Evolutionary conservation across 2,888 invertebrate genomes (phyloP), one percentile per base, ranked within the genome.

Genomic region (Tetramorium bicarinatum): DNA sequence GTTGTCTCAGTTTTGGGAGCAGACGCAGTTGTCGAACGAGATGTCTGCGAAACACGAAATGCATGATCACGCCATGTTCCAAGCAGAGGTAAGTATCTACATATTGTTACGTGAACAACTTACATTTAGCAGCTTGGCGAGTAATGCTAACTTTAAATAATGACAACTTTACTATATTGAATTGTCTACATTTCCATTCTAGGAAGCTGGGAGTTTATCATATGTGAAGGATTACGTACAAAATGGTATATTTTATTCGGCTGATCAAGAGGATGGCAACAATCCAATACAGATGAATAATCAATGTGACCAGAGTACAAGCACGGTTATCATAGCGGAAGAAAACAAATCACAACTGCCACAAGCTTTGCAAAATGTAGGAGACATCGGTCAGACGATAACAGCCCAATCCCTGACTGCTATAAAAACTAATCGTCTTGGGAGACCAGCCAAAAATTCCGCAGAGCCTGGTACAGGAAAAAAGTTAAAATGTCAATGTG

Each of bases 401-500:
- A 25, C 74, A 18, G 61, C 85, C 13, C 88, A 90, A 72, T 87
- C 92, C 52, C 72, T 87, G 71, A 81, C 91, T 15, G 77, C 90
- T 7, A 83, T 87, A 18, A 94, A 93, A 84, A 92, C 91, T 47
- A 93, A 91, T 71, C 92, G 91, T 62, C 92, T 93, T 47, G 93
- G 93, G 7, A 93, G 93, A 90, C 94, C 94, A 41, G 87, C 94
- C 7, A 94, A 94, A 64, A 86, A 91, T 25, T 85, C 88, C 34
- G 59, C 84, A 1, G 83, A 88, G 8, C n/a, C 89, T n/a, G 88
- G 80, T 21, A 56, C 89, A 21, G 88, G 90, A 8, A 95, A 94
- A 79, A 94, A 93, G 74, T 86, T 92, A 8, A 94, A 95, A 88
- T 95, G 94, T 62, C 94, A 94, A 66, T 95, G 95, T 88, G 94